phyloP scores from a whole-genome alignment of 2,113 vertebrate genomes.

The Azemiops feae region DNA sequence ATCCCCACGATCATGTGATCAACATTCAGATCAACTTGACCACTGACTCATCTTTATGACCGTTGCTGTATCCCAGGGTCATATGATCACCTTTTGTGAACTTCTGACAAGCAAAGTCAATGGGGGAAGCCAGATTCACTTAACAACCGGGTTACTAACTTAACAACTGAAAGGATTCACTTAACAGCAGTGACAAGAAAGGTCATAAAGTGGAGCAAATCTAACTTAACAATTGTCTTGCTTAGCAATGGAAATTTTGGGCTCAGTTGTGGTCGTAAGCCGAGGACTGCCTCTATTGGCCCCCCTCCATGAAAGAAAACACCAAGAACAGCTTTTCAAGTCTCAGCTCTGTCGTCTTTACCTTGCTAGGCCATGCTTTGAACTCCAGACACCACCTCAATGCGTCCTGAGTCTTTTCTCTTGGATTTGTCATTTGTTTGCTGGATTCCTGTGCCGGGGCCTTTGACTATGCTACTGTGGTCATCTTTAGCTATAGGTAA shows the following conservation, averaged over 20 bases:
- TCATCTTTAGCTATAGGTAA: background rate
- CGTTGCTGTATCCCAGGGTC: no score
- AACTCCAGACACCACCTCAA: background rate
- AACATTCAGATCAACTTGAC: background rate
- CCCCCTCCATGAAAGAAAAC: background rate
- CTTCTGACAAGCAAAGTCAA: background rate
- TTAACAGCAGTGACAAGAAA: background rate
- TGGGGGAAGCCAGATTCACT: background rate
- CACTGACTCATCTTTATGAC: background rate
- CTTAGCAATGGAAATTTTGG: background rate
- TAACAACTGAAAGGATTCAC: background rate
- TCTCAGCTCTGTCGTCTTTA: background rate
- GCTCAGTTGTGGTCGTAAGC: background rate
- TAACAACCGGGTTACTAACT: background rate
- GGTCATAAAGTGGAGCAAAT: background rate
- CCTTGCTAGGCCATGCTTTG: background rate
- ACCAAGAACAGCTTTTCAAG: background rate
- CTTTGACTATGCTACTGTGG: background rate
- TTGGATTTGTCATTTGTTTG: background rate
- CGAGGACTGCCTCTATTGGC: background rate
- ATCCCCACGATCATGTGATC: background rate
- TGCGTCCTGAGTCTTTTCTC: background rate
- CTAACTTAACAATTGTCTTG: background rate
- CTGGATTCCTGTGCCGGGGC: background rate
- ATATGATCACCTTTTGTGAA: background rate